A percentile compares a stretch with the other conserved stretches of the same genome.
These are phyloP conservation scores for Takifugu rubripes DNA, from an alignment of 2,797 vertebrate genomes.

Conservation along the genomic window DNA sequence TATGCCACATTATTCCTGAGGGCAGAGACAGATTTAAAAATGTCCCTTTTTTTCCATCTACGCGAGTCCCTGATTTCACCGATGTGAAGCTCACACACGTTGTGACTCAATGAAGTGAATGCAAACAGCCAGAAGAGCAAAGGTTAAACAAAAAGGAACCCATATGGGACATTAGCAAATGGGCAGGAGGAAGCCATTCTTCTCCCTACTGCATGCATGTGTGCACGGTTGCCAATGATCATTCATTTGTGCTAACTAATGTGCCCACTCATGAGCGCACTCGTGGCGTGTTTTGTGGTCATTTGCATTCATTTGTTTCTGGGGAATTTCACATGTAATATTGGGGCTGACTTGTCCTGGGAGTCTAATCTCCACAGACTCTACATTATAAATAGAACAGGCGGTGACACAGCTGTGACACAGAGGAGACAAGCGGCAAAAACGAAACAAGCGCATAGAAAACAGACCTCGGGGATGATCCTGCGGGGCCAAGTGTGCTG, in stretches of 20 bases:
- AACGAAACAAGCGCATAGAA: background rate
- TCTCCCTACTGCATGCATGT: slow-evolving; percentile 9
- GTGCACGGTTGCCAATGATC: slow-evolving; percentile 7
- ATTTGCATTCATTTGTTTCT: slow-evolving; percentile 35
- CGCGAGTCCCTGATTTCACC: slow-evolving; percentile 15
- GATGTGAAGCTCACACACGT: slow-evolving; percentile 14
- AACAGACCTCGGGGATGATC: background rate
- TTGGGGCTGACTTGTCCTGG: slow-evolving; percentile 15
- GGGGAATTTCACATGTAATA: slow-evolving; percentile 26
- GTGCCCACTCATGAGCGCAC: slow-evolving; percentile 4
- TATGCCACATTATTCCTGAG: too few species aligned
- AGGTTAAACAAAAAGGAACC: slow-evolving; percentile 21
- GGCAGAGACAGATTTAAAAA: background rate
- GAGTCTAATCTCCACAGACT: slow-evolving; percentile 27
- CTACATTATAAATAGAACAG: slow-evolving; percentile 9
- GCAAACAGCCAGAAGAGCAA: slow-evolving; percentile 10
- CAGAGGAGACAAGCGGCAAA: background rate
- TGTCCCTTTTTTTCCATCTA: slow-evolving; percentile 8
- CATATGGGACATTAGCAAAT: slow-evolving; percentile 45
- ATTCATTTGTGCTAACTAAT: slow-evolving; percentile 4
- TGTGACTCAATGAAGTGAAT: slow-evolving; percentile 26
- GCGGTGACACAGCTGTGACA: slow-evolving; percentile 34
- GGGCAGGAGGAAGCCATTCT: slow-evolving; percentile 26
- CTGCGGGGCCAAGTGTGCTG: background rate
- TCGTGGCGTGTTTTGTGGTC: slow-evolving; percentile 21